phyloP scores from a whole-genome alignment of 2,888 invertebrate species.

The Cephus sareptanus region DNA sequence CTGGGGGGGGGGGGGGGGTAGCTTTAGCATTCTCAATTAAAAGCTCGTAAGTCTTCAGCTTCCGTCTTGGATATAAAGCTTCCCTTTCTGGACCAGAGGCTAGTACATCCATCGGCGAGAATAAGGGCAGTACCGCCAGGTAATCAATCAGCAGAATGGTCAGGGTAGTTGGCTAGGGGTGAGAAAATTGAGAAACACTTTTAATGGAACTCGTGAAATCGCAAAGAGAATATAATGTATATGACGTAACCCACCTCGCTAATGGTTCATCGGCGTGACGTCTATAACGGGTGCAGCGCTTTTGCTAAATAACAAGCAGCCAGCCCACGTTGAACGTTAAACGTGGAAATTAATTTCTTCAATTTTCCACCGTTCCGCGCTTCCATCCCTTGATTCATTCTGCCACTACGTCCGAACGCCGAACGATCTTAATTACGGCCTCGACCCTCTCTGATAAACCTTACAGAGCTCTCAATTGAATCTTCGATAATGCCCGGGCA shows the following conservation, averaged over 20 bases:
- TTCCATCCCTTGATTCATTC: not conserved
- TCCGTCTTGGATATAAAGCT: not conserved
- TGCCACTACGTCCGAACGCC: not conserved
- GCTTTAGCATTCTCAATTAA: not conserved
- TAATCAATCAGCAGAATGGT: not conserved
- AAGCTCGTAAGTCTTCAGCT: not conserved
- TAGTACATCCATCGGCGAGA: not conserved
- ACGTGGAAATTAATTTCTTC: not conserved
- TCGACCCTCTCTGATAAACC: not conserved
- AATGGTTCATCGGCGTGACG: not conserved
- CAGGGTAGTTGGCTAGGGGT: not conserved
- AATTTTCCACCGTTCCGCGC: not conserved
- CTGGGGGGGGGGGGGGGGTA: not conserved
- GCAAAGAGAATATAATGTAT: not conserved
- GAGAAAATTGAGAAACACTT: not conserved
- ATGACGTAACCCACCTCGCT: not conserved
- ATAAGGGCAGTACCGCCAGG: not conserved
- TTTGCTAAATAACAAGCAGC: not conserved
- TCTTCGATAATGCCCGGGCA: not conserved
- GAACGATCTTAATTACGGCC: not conserved
- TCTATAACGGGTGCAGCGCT: not conserved
- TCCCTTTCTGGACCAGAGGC: not conserved
- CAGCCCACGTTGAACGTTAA: not conserved
- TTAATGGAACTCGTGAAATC: not conserved
- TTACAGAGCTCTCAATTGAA: not conserved